Conservation (phyloP, 2,797 vertebrate genomes). For the Esox masquinongy region DNA sequence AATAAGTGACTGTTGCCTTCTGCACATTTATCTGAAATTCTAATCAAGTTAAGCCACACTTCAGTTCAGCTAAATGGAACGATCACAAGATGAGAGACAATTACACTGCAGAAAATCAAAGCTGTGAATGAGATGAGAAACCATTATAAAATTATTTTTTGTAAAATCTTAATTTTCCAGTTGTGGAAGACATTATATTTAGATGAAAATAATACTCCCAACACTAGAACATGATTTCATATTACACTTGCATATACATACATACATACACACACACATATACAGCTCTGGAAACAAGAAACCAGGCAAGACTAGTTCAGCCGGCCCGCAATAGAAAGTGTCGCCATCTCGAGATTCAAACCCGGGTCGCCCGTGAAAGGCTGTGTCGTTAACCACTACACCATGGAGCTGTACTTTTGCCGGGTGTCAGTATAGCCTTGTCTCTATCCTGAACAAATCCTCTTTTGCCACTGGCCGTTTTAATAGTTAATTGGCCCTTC, state of each 20-base stretch:
- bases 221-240: background rate
- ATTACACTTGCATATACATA: background rate
- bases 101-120: background rate
- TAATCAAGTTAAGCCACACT: constrained; percentile 19
- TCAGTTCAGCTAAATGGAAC: constrained; percentile 20
- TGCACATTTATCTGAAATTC: constrained; percentile 14
- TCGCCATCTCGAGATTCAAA: no score
- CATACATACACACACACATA: no score
- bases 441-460: no score
- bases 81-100: constrained; percentile 13
- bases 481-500: no score
- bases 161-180: constrained; percentile 4
- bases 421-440: no score
- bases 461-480: no score
- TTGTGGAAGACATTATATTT: background rate
- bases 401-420: no score
- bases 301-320: no score
- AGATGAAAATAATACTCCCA: background rate
- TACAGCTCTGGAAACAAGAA: no score
- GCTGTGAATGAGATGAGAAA: constrained; percentile 12
- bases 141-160: background rate
- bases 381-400: no score
- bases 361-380: no score
- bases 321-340: no score
- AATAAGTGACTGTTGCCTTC: constrained; percentile 4